Base-by-base conservation (phyloP, 2,113 vertebrate species). In the Vidua chalybeata region DNA sequence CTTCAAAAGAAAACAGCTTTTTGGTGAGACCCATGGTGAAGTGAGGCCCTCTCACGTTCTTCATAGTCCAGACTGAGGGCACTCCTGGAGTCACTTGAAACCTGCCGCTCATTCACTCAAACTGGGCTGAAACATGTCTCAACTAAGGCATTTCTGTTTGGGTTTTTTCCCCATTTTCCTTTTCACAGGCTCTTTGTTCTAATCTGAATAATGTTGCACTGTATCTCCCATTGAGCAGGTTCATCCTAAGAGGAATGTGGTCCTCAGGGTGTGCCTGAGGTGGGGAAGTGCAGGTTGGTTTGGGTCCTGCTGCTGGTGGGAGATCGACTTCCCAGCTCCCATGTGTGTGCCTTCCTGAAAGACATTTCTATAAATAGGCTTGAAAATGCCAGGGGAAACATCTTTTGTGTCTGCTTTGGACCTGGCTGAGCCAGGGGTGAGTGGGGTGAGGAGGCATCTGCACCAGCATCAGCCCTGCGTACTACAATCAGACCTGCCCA, bases 311-410 rank as follows among this genome's bases (percentile, higher is more conserved):
- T 78, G 46, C 51, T 87, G 45, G 19, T 7, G 2, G 55, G 31
- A 74, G 41, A 26, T 22, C 0, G 0, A 45, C 26, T 45, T 77
- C 31, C 54, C 1, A 1, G 8, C 3, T 43, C 28, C 33, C 3
- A 0, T 21, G 20, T 52, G 33, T 1, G 1, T 51, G 27, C 46
- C 45, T 84, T 59, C 15, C 56, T n/a, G 7, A 33, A 52, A 24
- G 61, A 21, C 24, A 1, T 39, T 68, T 89, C 76, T 78, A 18
- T 73, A 46, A 62, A 22, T 0, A 48, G 27, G 24, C 33, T 79
- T 41, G 31, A 28, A 23, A 71, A 66, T 6, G 7, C 39, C 19
- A 2, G 16, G 20, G 3, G 3, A 37, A 62, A 22, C 31, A 77
- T 28, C 23, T 52, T 56, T 41, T 18, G 2, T 24, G 33, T 71